Evolutionary conservation across 2,888 invertebrate genomes (phyloP).

Genomic region (Tanypteryx hageni): DNA sequence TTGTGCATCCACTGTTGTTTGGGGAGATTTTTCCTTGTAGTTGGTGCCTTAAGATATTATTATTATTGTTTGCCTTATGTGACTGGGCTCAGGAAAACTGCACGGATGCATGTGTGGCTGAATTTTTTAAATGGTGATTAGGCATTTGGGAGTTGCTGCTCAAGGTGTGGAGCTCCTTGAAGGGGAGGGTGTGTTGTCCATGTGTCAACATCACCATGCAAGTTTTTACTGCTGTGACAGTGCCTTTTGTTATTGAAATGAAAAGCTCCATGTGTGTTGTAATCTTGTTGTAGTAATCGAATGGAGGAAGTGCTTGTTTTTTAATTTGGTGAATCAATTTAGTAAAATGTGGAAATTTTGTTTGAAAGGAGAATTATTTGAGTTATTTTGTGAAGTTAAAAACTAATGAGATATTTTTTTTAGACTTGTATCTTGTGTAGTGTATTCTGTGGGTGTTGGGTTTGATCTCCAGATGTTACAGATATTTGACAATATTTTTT

Average conservation of each 20-base stretch:
- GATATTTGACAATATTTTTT: constrained; percentile 60
- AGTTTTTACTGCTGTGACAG: constrained; percentile 44
- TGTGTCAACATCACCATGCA: constrained; percentile 43
- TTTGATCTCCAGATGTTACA: constrained; percentile 63
- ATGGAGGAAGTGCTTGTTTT: constrained; percentile 49
- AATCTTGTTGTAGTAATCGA: constrained; percentile 54
- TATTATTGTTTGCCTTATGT: neutral
- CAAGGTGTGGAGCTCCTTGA: constrained; percentile 11
- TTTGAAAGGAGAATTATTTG: constrained; percentile 53
- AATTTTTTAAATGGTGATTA: constrained; percentile 46
- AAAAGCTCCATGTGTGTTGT: constrained; percentile 48
- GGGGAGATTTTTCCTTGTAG: neutral
- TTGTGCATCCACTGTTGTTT: constrained; percentile 32
- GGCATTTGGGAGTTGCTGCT: constrained; percentile 49
- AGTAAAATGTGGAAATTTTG: constrained; percentile 58
- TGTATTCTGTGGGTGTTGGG: constrained; percentile 61
- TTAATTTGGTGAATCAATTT: constrained; percentile 45
- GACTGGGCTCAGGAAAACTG: constrained; percentile 39
- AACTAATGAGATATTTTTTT: constrained; percentile 55
- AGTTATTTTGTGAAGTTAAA: constrained; percentile 48
- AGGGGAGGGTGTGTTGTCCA: constrained; percentile 21
- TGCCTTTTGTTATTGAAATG: constrained; percentile 54
- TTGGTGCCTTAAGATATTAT: constrained; percentile 47
- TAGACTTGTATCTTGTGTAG: constrained; percentile 59
- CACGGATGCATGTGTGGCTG: constrained; percentile 44